Percentiles rank a stretch among this genome's conserved stretches.
phyloP scores from a whole-genome alignment of 1,140 invertebrate species.

The Calycopis cecrops region DNA sequence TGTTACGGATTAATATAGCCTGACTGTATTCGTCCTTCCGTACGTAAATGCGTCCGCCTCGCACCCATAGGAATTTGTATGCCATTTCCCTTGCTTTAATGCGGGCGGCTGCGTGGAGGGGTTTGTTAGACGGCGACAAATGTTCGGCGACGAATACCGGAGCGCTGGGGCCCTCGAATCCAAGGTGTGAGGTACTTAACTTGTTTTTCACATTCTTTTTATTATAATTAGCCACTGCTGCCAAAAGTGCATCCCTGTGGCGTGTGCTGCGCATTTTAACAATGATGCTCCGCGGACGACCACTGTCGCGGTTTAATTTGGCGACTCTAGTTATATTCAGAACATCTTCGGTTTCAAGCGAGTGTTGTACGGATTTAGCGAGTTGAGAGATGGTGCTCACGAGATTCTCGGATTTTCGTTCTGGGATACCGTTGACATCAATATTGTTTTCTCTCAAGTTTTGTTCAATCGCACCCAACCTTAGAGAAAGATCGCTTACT shows the following conservation, averaged over 20 bases:
- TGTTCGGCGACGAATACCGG: slow-evolving; percentile 13
- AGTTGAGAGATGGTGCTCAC: too few relatives aligned
- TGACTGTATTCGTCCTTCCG: slow-evolving; percentile 16
- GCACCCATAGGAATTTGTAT: slow-evolving; percentile 22
- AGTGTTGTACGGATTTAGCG: too few relatives aligned
- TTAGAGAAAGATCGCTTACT: too few relatives aligned
- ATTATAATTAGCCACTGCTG: neutral
- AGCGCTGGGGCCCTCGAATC: neutral
- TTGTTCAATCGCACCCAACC: too few relatives aligned
- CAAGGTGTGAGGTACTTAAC: neutral
- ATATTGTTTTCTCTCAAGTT: too few relatives aligned
- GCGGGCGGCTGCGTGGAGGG: slow-evolving; percentile 19
- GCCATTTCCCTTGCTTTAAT: slow-evolving; percentile 13
- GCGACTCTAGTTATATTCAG: too few relatives aligned
- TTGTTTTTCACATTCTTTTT: too few relatives aligned
- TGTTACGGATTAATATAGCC: slow-evolving; percentile 15
- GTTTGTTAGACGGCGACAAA: slow-evolving; percentile 15
- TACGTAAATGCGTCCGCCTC: slow-evolving; percentile 17
- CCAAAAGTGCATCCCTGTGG: neutral
- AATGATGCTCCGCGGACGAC: too few relatives aligned
- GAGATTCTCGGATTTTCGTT: too few relatives aligned
- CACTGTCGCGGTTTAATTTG: too few relatives aligned
- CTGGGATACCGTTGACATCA: neutral
- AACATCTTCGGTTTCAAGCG: too few relatives aligned
- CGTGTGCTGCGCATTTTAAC: too few relatives aligned